These are phyloP conservation scores for Cheilosia vernalis DNA, from an alignment of 2,888 invertebrate species.

Conservation along the genomic window DNA sequence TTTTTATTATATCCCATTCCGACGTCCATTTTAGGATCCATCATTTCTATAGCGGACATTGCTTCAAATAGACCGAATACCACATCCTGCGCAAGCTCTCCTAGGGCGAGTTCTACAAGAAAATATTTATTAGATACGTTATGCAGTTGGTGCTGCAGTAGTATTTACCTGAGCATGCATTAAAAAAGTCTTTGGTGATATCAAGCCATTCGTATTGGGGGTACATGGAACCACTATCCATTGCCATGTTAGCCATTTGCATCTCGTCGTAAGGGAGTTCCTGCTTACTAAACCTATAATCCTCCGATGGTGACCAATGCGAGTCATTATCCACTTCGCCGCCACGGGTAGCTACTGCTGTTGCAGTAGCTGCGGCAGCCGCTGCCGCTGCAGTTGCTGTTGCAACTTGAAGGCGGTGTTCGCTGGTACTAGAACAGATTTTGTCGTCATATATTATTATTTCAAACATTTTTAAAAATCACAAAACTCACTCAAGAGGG, in stretches of 20 bases:
- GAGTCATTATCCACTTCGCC: constrained; percentile 46
- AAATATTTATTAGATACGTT: background rate
- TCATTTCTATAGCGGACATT: constrained; percentile 99
- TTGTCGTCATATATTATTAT: background rate
- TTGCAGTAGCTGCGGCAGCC: constrained; percentile 77
- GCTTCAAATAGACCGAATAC: constrained; percentile 97
- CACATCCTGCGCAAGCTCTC: constrained; percentile 96
- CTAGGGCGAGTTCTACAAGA: constrained; percentile 89
- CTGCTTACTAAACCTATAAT: constrained; percentile 58
- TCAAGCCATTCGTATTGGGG: constrained; percentile 82
- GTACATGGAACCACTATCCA: constrained; percentile 77
- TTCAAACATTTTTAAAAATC: background rate
- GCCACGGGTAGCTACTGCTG: constrained; percentile 23
- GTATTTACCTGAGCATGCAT: constrained; percentile 85
- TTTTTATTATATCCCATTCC: constrained; percentile 98
- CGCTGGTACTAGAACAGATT: constrained; percentile 68
- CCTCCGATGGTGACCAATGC: constrained; percentile 58
- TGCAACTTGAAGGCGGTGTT: constrained; percentile 79
- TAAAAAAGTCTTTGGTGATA: constrained; percentile 85
- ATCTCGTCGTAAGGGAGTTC: constrained; percentile 57
- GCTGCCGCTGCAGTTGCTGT: constrained; percentile 80
- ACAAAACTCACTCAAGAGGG: constrained; percentile 60
- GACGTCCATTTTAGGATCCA: constrained; percentile 99
- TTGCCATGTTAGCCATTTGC: constrained; percentile 62
- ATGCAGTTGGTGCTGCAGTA: too few species aligned